Base-by-base conservation (phyloP, 2,888 invertebrate genomes). In the Drosophila maculinotata region DNA sequence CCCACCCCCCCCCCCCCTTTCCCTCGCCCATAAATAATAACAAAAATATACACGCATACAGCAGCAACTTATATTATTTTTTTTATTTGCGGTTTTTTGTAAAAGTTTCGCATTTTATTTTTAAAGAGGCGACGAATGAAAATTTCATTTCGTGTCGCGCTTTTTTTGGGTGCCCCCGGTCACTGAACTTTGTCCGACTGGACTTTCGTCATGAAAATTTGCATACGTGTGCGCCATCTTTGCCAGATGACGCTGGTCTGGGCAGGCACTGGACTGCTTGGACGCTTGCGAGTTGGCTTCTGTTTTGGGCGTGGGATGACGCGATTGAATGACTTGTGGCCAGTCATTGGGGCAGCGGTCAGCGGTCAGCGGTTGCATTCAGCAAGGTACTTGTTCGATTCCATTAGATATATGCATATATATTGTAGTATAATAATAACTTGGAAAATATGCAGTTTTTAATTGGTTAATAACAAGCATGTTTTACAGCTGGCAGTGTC, bases 101-200 rank as follows among this genome's bases (percentile, higher is more conserved):
- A 87, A 75, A 82, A 84, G 86, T 87, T 87, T 87, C 56, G 77
- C 53, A 75, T 77, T 87, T 73, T 82, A 82, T 82, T 82, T 81
- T 77, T 84, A 66, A 72, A 72, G 56, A 58, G 66, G 49, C 76
- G 35, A 52, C 41, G 31, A 80, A 87, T 82, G 83, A 86, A 83
- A 83, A 79, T 87, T 77, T 77, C 67, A 72, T 84, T 81, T 83
- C 39, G 26, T 23, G 36, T 51, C 51, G 63, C 31, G 31, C 33
- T 35, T 23, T 64, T 59, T 54, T 57, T 39, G 62, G 58, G 41
- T 52, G 38, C 12, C 23, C 20, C 10, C 73, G 81, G 81, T 87
- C 86, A 68, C 42, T 86, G 83, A 84, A 85, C 83, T 87, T 87
- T 85, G 79, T 82, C 86, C 88, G 86, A 87, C 59, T 82, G 87